Percentiles rank a stretch among this genome's conserved stretches.
phyloP scores from a whole-genome alignment of 35 echinoderm and acorn worm genomes.

The Lytechinus pictus region DNA sequence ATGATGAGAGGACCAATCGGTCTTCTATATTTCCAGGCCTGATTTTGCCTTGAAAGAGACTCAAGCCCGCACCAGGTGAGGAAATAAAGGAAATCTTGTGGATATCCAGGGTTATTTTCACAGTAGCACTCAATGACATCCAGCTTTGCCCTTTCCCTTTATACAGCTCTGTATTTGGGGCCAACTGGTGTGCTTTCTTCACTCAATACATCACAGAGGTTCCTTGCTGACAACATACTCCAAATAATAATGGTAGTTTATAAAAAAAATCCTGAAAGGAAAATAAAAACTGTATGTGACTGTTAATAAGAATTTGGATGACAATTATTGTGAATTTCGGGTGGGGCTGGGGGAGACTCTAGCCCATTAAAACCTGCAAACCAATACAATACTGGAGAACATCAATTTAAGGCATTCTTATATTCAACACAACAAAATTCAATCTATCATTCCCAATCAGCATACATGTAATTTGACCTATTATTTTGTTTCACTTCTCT shows the following conservation, averaged over 20 bases:
- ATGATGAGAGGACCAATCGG: not conserved
- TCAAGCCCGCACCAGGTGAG: not conserved
- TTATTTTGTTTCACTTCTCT: too few species aligned
- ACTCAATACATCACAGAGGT: not conserved
- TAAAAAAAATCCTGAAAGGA: too few species aligned
- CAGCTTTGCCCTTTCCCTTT: not conserved
- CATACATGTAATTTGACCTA: too few species aligned
- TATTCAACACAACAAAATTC: too few species aligned
- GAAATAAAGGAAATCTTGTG: conserved; percentile 12
- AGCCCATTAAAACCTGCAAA: too few species aligned
- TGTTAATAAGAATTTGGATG: too few species aligned
- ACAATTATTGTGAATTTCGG: not conserved
- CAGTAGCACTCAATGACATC: not conserved
- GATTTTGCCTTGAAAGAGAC: not conserved
- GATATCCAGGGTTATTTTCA: not conserved
- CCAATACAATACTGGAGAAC: too few species aligned
- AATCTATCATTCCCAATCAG: too few species aligned
- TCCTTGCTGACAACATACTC: not conserved
- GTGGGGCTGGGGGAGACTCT: not conserved
- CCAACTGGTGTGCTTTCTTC: not conserved
- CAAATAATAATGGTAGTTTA: not conserved
- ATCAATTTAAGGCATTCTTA: too few species aligned
- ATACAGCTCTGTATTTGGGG: not conserved
- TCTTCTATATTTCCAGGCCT: not conserved
- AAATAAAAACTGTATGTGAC: too few species aligned